A percentile compares a stretch with the other conserved stretches of the same genome.
Evolutionary conservation across 2,113 vertebrate genomes (phyloP).

Genomic region (Agapornis roseicollis): DNA sequence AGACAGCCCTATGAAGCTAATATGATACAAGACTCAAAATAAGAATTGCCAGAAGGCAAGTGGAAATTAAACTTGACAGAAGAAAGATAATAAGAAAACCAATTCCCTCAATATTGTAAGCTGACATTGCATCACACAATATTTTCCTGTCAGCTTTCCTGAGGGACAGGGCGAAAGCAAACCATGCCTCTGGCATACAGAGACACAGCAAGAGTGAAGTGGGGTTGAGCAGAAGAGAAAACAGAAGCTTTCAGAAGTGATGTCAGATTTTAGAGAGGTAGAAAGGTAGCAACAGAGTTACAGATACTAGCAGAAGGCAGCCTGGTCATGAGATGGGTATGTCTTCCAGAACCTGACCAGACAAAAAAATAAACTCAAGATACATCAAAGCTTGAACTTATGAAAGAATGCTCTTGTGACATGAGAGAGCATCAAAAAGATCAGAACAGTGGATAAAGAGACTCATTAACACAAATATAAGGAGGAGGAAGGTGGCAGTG

Average conservation of each 20-base stretch:
- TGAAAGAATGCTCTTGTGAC: background rate
- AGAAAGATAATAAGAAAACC: background rate
- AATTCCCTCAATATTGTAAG: background rate
- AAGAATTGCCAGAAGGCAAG: background rate
- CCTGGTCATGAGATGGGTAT: background rate
- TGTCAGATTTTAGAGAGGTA: background rate
- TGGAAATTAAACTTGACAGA: background rate
- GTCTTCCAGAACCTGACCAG: background rate
- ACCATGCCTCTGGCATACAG: background rate
- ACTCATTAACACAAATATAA: background rate
- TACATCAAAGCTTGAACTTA: background rate
- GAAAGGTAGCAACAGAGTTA: background rate
- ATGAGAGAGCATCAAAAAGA: background rate
- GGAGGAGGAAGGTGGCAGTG: background rate
- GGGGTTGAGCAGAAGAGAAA: background rate
- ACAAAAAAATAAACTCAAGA: background rate
- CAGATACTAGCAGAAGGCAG: background rate
- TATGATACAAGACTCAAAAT: background rate
- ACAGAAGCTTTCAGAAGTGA: background rate
- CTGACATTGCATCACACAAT: background rate
- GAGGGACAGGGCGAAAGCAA: background rate
- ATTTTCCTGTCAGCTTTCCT: background rate
- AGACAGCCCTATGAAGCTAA: background rate
- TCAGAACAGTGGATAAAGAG: background rate
- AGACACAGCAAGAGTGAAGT: background rate